Percentiles rank a stretch among this genome's conserved stretches.
Evolutionary conservation across 1,140 invertebrate genomes (phyloP).

Genomic region (Drosophila sproati): DNA sequence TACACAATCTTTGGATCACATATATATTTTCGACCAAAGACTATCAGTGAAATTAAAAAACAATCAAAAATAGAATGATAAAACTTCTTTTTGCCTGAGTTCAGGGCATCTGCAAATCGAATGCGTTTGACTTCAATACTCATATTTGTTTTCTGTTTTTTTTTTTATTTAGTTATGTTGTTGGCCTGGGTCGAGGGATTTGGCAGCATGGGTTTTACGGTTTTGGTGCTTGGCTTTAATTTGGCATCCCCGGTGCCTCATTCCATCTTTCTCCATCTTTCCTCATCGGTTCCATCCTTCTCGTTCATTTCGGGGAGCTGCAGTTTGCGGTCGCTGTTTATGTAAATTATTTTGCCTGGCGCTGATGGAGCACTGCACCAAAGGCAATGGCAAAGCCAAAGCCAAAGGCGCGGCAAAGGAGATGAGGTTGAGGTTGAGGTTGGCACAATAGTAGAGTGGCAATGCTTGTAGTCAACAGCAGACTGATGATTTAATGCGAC

Average conservation of each 20-base stretch:
- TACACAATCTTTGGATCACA: no score
- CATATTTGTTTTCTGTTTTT: conserved; percentile 51
- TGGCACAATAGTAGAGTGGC: conserved; percentile 26
- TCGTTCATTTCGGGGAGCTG: conserved; percentile 39
- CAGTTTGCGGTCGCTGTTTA: conserved; percentile 77
- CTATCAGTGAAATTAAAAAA: neutral
- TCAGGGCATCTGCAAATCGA: conserved; percentile 1
- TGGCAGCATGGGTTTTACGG: conserved; percentile 73
- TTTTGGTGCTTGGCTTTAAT: conserved; percentile 68
- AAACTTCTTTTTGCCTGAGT: neutral
- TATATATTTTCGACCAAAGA: neutral
- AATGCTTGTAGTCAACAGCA: conserved; percentile 53
- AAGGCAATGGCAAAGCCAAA: conserved; percentile 24
- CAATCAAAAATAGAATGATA: neutral
- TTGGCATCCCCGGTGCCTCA: conserved; percentile 53
- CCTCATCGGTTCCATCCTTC: conserved; percentile 26
- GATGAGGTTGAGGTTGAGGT: neutral
- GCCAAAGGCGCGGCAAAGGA: conserved; percentile 14
- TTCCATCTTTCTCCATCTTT: neutral
- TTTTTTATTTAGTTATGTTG: conserved; percentile 63
- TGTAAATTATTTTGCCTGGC: conserved; percentile 77
- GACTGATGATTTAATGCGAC: conserved; percentile 82
- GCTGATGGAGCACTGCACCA: conserved; percentile 49
- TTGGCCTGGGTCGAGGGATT: conserved; percentile 70
- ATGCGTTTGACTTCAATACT: neutral